These are phyloP conservation scores for Trichonephila clavipes DNA, from an alignment of 1,140 invertebrate genomes.

Conservation along the genomic window DNA sequence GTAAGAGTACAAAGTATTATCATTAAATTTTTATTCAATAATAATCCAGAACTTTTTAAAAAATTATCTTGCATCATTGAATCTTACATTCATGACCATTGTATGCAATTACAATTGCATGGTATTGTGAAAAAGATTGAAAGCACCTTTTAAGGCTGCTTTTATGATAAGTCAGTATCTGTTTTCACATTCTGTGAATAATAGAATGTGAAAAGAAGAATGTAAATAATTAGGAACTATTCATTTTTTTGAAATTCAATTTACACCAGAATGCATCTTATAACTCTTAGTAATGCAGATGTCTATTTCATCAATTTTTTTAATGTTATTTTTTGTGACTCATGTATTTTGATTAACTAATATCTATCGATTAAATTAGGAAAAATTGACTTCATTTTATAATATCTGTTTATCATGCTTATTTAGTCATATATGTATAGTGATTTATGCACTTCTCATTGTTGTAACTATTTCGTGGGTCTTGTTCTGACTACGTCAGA, in stretches of 20 bases:
- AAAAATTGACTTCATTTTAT: neutral
- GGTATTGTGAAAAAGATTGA: no score
- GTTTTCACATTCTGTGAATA: no score
- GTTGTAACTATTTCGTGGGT: no score
- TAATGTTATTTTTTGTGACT: neutral
- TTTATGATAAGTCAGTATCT: no score
- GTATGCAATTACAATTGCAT: neutral
- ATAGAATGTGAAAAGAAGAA: neutral
- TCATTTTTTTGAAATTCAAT: neutral
- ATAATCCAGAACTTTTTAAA: no score
- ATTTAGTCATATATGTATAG: neutral
- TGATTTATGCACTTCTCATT: neutral
- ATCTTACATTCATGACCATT: neutral
- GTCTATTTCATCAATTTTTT: neutral
- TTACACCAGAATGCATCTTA: neutral
- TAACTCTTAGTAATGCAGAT: neutral
- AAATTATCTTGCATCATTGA: neutral
- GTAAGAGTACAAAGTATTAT: conserved; percentile 20
- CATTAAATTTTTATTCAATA: neutral
- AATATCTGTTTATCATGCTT: neutral
- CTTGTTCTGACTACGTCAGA: no score
- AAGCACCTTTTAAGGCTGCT: no score
- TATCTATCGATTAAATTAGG: neutral
- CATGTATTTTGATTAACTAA: neutral
- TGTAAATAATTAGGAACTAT: conserved; percentile 15